These are phyloP conservation scores for Atrichornis clamosus DNA, from an alignment of 2,113 vertebrate species.

Conservation along the genomic window DNA sequence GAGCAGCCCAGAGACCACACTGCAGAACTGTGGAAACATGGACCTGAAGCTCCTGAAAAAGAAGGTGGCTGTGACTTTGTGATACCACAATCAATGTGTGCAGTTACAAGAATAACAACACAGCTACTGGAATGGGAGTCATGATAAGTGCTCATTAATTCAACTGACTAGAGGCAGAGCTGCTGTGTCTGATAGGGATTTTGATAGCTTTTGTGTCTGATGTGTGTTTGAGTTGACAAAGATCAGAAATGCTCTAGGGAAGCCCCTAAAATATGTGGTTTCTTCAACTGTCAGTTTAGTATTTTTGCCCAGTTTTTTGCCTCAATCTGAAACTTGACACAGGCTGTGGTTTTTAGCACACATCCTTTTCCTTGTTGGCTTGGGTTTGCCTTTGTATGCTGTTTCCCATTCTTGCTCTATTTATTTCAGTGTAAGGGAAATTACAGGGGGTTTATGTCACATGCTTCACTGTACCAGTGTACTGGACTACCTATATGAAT, in stretches of 20 bases:
- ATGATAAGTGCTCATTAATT: background rate
- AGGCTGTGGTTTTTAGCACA: background rate
- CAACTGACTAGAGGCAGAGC: background rate
- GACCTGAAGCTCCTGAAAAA: background rate
- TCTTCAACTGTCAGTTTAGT: conserved; percentile 9
- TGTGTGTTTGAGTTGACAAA: background rate
- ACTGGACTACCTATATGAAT: background rate
- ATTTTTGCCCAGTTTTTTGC: background rate
- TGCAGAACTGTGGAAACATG: background rate
- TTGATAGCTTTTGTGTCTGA: background rate
- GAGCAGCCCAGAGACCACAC: background rate
- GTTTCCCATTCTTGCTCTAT: conserved; percentile 2
- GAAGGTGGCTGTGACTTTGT: background rate
- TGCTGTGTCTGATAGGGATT: background rate
- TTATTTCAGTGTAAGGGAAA: background rate
- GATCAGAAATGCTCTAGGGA: background rate
- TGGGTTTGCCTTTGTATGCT: background rate
- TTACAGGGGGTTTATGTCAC: background rate
- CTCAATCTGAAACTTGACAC: conserved; percentile 4
- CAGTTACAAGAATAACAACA: background rate
- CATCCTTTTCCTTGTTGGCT: background rate
- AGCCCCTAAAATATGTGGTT: conserved; percentile 21
- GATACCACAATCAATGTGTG: background rate
- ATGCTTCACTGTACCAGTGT: background rate
- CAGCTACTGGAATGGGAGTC: background rate